Evolutionary conservation across 1,140 invertebrate species (phyloP), one percentile per base, ranked within the genome.

Genomic region (Neuroterus valhalla): DNA sequence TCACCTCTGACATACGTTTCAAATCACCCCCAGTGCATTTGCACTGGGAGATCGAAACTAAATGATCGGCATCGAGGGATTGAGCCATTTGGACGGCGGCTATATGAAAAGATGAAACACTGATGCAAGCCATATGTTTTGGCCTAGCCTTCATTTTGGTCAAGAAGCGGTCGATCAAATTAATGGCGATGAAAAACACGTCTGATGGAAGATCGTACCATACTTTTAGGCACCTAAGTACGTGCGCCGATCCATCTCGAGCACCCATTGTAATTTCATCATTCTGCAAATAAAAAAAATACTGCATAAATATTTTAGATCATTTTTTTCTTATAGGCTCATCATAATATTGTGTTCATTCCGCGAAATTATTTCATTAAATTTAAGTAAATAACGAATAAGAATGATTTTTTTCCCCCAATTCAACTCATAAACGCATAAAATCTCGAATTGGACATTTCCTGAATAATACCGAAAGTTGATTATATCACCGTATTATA

Each of bases 131-230:
- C 88, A 94, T 92, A 84, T 94, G 92, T 79, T 93, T 94, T 21
- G 93, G 92, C 70, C 92, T 89, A 73, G 94, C 93, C 85, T 93
- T 94, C 93, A 94, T 94, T 82, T 93, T 93, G 31, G 93, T 93
- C 70, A 94, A 84, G 78, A 94, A 96, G 78, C 94, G 91, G 86
- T 96, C 95, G 86, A 96, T 94, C 72, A 95, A 84, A 86, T 94
- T 95, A 85, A 95, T 93, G 66, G 94, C 94, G 73, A 93, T 92
- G 85, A 96, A 93, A 75, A 96, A 92, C 15, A 95, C 94, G 78
- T 95, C 94, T 12, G 94, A 93, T 4, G 95, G 94, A 81, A 95
- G 86, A 84, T 96, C 94, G 84, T 94, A 96, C 94, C 95, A 95
- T 76, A 95, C 93, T 89, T 96, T 96, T 46, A 96, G 91, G 85